phyloP scores from a whole-genome alignment of 2,888 invertebrate species.

The Cantharis rufa region DNA sequence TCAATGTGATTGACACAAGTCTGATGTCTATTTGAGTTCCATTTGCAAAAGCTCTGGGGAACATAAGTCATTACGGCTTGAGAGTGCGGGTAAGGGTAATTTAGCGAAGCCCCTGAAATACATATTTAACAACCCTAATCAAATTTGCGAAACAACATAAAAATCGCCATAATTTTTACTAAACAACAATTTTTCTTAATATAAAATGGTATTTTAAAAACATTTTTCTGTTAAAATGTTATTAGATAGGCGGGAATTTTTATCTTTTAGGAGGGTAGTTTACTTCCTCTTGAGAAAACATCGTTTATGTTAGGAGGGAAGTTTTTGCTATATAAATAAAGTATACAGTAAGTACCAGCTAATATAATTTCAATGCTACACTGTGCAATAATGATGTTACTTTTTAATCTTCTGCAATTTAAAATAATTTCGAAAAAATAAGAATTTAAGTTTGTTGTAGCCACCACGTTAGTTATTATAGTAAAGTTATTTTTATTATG shows the following conservation, averaged over 20 bases:
- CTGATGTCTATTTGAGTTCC: slow-evolving; percentile 30
- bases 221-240: slow-evolving; percentile 25
- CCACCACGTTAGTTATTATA: neutral
- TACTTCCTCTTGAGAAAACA: slow-evolving; percentile 31
- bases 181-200: slow-evolving; percentile 29
- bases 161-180: slow-evolving; percentile 11
- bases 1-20: slow-evolving; percentile 29
- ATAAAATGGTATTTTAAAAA: slow-evolving; percentile 20
- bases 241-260: slow-evolving; percentile 31
- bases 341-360: slow-evolving; percentile 14
- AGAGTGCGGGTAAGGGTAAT: slow-evolving; percentile 16
- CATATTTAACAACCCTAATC: slow-evolving; percentile 20
- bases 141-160: slow-evolving; percentile 15
- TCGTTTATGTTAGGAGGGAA: slow-evolving; percentile 29
- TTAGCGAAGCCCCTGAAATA: slow-evolving; percentile 15
- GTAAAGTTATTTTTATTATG: neutral
- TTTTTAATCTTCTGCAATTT: neutral
- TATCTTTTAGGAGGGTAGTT: slow-evolving; percentile 30
- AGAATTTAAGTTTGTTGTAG: neutral
- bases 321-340: slow-evolving; percentile 29
- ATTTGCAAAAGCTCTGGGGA: slow-evolving; percentile 25
- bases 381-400: neutral
- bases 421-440: neutral
- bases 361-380: slow-evolving; percentile 24
- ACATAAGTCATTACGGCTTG: slow-evolving; percentile 24